phyloP scores from a whole-genome alignment of 2,888 invertebrate genomes.

The Pseudoips prasinana region DNA sequence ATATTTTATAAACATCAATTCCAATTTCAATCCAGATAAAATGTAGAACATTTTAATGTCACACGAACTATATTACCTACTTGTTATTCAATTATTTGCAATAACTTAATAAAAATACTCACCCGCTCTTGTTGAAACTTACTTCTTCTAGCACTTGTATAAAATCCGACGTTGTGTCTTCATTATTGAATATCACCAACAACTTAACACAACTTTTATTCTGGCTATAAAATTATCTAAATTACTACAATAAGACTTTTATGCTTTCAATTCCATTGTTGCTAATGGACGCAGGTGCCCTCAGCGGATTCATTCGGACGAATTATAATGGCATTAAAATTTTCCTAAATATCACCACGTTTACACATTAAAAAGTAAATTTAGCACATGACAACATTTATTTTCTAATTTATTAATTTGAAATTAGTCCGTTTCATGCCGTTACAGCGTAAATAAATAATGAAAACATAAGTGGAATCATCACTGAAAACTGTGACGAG shows the following conservation, averaged over 20 bases:
- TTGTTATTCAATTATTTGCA: no score
- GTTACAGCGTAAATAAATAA: conserved; percentile 66
- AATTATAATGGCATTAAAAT: conserved; percentile 28
- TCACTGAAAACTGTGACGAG: conserved; percentile 57
- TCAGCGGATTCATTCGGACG: conserved; percentile 20
- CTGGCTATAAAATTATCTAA: conserved; percentile 19
- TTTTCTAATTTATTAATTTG: conserved; percentile 33
- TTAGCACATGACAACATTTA: conserved; percentile 7
- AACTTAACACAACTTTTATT: conserved; percentile 18
- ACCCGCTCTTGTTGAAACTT: conserved; percentile 4
- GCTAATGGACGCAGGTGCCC: conserved; percentile 39
- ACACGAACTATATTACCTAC: no score
- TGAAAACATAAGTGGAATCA: conserved; percentile 49
- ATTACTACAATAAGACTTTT: conserved; percentile 35
- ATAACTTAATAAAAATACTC: neutral
- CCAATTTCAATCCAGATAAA: no score
- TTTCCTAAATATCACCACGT: conserved; percentile 23
- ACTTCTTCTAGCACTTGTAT: conserved; percentile 22
- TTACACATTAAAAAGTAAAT: conserved; percentile 23
- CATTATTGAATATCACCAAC: conserved; percentile 12
- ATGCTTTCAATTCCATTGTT: conserved; percentile 45
- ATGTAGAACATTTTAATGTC: no score
- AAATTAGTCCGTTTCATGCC: conserved; percentile 36
- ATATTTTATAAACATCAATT: no score
- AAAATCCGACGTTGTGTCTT: conserved; percentile 14